Percentiles rank a stretch among this genome's conserved stretches.
Evolutionary conservation across 2,888 invertebrate species (phyloP).

Genomic region (Eupithecia centaureata): DNA sequence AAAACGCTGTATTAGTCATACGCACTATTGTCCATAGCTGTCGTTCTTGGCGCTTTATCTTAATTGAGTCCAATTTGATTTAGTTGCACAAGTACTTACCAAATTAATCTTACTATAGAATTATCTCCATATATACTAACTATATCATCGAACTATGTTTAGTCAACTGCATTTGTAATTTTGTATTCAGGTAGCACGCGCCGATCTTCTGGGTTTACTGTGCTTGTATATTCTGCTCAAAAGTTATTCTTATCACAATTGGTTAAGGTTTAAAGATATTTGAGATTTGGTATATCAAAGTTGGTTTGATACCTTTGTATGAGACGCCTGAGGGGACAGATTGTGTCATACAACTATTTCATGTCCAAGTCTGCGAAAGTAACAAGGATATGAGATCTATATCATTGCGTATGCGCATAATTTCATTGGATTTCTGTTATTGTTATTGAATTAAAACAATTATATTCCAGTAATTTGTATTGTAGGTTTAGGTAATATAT

Average conservation of each 20-base stretch:
- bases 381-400: constrained; percentile 79
- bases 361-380: constrained; percentile 72
- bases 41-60: constrained; percentile 78
- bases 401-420: constrained; percentile 67
- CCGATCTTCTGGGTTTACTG: constrained; percentile 41
- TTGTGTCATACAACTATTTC: constrained; percentile 76
- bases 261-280: constrained; percentile 22
- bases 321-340: constrained; percentile 74
- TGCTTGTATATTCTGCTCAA: constrained; percentile 6
- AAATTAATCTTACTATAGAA: constrained; percentile 54
- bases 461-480: background rate
- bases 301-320: constrained; percentile 61
- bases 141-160: constrained; percentile 48
- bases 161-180: constrained; percentile 50
- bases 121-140: constrained; percentile 42
- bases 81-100: constrained; percentile 66
- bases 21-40: constrained; percentile 73
- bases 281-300: constrained; percentile 26
- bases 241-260: constrained; percentile 28
- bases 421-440: constrained; percentile 65
- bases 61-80: constrained; percentile 83
- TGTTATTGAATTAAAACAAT: constrained; percentile 43
- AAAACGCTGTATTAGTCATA: constrained; percentile 79
- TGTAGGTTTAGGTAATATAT: constrained; percentile 18
- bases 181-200: constrained; percentile 55